Conservation (phyloP, 2,797 vertebrate species). For the Orientallactaga sibirica region DNA sequence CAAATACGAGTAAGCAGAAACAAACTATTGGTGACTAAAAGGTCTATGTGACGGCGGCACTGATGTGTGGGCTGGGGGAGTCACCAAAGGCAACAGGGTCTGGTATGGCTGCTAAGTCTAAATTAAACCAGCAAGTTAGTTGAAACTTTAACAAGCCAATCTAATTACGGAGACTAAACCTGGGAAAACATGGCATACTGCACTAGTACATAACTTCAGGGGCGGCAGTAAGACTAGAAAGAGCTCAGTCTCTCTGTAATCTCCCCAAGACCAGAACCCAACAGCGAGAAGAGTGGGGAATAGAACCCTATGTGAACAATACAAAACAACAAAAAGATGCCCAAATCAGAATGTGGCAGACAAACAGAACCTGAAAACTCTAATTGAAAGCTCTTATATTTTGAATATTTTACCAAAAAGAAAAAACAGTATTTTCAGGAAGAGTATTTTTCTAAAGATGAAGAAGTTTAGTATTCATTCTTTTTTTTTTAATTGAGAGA, state of each 20-base stretch:
- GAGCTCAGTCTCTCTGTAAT: background rate
- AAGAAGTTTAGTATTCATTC: background rate
- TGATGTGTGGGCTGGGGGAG: background rate
- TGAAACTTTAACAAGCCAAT: background rate
- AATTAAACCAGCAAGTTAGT: background rate
- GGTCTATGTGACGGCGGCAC: background rate
- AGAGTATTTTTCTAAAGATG: background rate
- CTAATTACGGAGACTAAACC: background rate
- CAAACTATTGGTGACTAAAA: background rate
- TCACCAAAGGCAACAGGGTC: background rate
- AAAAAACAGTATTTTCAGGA: background rate
- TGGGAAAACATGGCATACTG: background rate
- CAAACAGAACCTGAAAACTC: too few species aligned
- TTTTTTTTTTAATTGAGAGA: too few species aligned
- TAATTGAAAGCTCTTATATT: too few species aligned
- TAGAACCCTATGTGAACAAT: constrained; percentile 11
- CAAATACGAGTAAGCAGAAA: constrained; percentile 10
- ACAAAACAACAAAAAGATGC: background rate
- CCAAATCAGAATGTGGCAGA: background rate
- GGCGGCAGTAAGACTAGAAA: background rate
- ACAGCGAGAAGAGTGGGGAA: background rate
- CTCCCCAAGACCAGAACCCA: background rate
- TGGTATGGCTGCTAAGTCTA: background rate
- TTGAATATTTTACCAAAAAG: too few species aligned
- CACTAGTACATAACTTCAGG: background rate